Conservation (phyloP, 92 coral and sea anemone genomes). For the Heliopora coerulea region DNA sequence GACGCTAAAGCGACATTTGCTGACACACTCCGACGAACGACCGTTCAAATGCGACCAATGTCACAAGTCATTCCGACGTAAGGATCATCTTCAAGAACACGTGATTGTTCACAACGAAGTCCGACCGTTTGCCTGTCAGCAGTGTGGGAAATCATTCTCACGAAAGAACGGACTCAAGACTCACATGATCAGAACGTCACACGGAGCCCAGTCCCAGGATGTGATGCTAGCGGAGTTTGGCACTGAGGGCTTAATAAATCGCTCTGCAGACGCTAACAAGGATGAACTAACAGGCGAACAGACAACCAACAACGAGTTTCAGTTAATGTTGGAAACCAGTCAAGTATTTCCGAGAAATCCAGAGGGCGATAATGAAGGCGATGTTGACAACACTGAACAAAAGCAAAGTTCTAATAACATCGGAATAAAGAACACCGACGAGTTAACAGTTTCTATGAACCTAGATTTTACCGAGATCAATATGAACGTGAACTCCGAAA, state of each 20-base stretch:
- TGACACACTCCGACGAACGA: constrained; percentile 38
- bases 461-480: constrained; percentile 6
- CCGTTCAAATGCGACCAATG: constrained; percentile 34
- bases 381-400: neutral
- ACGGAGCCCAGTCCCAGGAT: neutral
- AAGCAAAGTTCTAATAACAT: neutral
- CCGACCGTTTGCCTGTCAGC: constrained; percentile 25
- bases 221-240: neutral
- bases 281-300: neutral
- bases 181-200: constrained; percentile 37
- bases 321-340: neutral
- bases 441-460: neutral
- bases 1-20: constrained; percentile 33
- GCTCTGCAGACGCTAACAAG: neutral
- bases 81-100: constrained; percentile 35
- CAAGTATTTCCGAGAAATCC: constrained; percentile 12
- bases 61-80: constrained; percentile 35
- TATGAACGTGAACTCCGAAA: neutral
- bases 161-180: constrained; percentile 40
- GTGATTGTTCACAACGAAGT: constrained; percentile 34
- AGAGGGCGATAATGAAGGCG: neutral
- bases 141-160: constrained; percentile 38
- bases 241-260: neutral
- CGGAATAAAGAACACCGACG: neutral
- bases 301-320: neutral